phyloP scores from a whole-genome alignment of 2,797 vertebrate species.

The Orestias chungarensis region DNA sequence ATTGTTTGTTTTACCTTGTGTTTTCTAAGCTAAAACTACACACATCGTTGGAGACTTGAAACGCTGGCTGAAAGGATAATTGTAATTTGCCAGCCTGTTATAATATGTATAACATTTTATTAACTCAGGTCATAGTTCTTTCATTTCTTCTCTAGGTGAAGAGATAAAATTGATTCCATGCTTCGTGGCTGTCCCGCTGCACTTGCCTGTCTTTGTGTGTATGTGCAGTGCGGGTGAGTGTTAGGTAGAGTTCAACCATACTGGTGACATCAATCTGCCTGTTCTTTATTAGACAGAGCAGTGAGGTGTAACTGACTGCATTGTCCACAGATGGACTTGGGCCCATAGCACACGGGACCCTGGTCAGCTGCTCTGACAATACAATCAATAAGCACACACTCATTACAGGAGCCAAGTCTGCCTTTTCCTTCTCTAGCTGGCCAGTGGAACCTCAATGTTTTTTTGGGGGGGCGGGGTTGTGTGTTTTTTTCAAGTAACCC shows the following conservation, averaged over 20 bases:
- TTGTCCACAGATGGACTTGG: conserved; percentile 86
- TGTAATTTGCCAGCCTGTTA: background rate
- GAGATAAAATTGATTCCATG: conserved; percentile 45
- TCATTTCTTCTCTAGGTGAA: conserved; percentile 21
- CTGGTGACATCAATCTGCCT: conserved; percentile 85
- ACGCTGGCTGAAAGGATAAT: conserved; percentile 17
- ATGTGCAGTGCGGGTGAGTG: conserved; percentile 62
- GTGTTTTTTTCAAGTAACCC: background rate
- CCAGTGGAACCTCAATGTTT: conserved; percentile 37
- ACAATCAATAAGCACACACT: conserved; percentile 84
- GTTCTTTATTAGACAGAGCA: conserved; percentile 85
- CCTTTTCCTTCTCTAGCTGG: conserved; percentile 50
- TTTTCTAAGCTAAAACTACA: conserved; percentile 2
- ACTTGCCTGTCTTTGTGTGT: conserved; percentile 15
- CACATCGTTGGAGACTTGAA: background rate
- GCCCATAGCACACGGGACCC: conserved; percentile 75
- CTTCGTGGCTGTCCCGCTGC: conserved; percentile 34
- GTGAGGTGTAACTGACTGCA: conserved; percentile 86
- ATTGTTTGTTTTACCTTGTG: background rate
- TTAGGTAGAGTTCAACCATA: conserved; percentile 80
- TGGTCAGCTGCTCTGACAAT: conserved; percentile 82
- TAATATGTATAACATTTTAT: conserved; percentile 21
- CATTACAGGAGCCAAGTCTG: conserved; percentile 72
- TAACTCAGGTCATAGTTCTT: conserved; percentile 22
- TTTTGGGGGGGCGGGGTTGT: conserved; percentile 17